These are phyloP conservation scores for Gobio gobio DNA, from an alignment of 2,113 vertebrate species.

Conservation along the genomic window DNA sequence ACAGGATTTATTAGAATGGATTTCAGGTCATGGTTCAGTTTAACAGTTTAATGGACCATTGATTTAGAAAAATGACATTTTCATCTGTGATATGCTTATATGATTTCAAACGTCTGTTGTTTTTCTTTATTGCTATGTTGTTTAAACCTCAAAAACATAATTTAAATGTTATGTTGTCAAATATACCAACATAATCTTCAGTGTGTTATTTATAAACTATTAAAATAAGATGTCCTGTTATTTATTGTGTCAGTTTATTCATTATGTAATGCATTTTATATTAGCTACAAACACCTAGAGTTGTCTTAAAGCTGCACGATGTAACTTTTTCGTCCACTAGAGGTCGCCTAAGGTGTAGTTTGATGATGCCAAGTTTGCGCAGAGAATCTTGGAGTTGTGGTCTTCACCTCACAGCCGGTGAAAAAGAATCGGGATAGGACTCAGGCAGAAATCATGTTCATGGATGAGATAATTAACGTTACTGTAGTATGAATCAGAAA, in stretches of 20 bases:
- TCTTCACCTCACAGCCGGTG: no score
- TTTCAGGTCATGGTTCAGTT: not conserved
- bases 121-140: not conserved
- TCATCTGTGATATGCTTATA: not conserved
- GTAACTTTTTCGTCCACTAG: no score
- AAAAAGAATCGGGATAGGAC: no score
- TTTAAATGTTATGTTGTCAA: constrained; percentile 23
- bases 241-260: not conserved
- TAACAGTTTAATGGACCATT: not conserved
- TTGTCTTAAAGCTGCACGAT: no score
- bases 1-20: not conserved
- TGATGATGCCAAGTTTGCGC: no score
- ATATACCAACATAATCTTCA: not conserved
- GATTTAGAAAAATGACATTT: not conserved
- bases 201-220: constrained; percentile 20
- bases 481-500: no score
- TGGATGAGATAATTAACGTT: no score
- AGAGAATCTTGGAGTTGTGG: no score
- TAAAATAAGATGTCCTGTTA: constrained; percentile 8
- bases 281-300: no score
- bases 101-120: not conserved
- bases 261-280: not conserved
- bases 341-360: no score
- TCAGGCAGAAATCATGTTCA: no score
- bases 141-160: constrained; percentile 1